Percentiles rank a stretch among this genome's conserved stretches.
Conservation (phyloP, 1,140 invertebrate species). For the Pseudomyrmex dendroicus region DNA sequence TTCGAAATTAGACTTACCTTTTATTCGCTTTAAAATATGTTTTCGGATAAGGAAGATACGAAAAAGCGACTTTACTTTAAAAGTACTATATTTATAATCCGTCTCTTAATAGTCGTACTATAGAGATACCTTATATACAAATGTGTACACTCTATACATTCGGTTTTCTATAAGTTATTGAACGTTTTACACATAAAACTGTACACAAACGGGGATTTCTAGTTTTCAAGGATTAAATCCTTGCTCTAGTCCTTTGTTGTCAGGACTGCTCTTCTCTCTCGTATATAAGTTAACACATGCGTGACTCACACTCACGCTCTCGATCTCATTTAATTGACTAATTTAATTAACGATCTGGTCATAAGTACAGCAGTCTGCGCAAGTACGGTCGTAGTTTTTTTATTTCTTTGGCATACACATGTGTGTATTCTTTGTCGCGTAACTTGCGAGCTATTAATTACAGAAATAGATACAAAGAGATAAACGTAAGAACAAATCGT, state of each 20-base stretch:
- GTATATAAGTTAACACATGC: slow-evolving; percentile 1
- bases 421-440: neutral
- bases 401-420: too few relatives aligned
- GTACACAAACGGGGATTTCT: slow-evolving; percentile 75
- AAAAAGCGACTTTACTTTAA: slow-evolving; percentile 62
- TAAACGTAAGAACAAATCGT: neutral
- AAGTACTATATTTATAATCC: slow-evolving; percentile 76
- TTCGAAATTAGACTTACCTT: slow-evolving; percentile 28
- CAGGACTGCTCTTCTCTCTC: neutral
- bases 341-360: slow-evolving; percentile 65
- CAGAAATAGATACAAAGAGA: neutral
- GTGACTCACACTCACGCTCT: neutral
- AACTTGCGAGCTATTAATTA: neutral
- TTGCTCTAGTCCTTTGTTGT: slow-evolving; percentile 36
- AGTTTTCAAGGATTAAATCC: slow-evolving; percentile 15
- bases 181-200: slow-evolving; percentile 69
- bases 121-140: slow-evolving; percentile 78
- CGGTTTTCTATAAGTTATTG: slow-evolving; percentile 54
- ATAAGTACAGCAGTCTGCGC: slow-evolving; percentile 35
- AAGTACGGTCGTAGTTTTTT: slow-evolving; percentile 29
- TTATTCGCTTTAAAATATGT: neutral
- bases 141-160: slow-evolving; percentile 80
- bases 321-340: slow-evolving; percentile 72
- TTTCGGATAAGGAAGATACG: slow-evolving; percentile 2
- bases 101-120: slow-evolving; percentile 57